Evolutionary conservation across 2,113 vertebrate genomes (phyloP), one percentile per base, ranked within the genome.

Genomic region (Taxidea taxus): DNA sequence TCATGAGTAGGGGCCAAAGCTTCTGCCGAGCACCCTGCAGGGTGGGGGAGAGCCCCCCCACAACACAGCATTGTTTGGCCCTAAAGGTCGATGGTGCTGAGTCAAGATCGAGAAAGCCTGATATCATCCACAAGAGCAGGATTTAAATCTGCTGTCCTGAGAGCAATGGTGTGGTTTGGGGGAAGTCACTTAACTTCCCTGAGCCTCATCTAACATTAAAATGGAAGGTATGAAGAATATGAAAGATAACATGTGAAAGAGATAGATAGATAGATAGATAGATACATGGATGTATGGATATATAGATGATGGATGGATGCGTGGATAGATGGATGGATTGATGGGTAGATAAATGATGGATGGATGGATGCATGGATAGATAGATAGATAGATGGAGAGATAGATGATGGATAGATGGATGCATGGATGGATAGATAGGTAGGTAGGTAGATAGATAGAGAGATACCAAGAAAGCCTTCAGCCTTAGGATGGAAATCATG

Each of bases 131-230:
- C 64, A 97, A 68, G 27, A 78, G 21, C 31, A 56, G 6, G 27
- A 75, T 88, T 94, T 42, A 37, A 31, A 72, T 90, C 54, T 84
- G 3, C 34, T 47, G 25, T 7, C 16, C 58, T 74, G 37, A n/a
- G 15, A 23, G 12, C 13, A 62, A 2, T 42, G 58, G 18, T 6
- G 29, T 47, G 56, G 92, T 44, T 51, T 89, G 15, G 44, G 34
- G 21, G 47, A 75, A 85, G n/a, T 56, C 74, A 60, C 27, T 91
- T 66, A 62, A n/a, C 70, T 89, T 74, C 44, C 83, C 58, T 66
- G 20, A 89, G 31, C 23, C 25, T 91, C 51, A 51, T 20, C 70
- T 84, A 12, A 42, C 29, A 75, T 64, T 94, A 72, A 94, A 93
- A 87, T 0, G 49, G 51, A 54, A 94, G 34, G 25, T 29, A 8